Evolutionary conservation across 2,888 invertebrate genomes (phyloP), one percentile per base, ranked within the genome.

Genomic region (Toxonevra muliebris): DNA sequence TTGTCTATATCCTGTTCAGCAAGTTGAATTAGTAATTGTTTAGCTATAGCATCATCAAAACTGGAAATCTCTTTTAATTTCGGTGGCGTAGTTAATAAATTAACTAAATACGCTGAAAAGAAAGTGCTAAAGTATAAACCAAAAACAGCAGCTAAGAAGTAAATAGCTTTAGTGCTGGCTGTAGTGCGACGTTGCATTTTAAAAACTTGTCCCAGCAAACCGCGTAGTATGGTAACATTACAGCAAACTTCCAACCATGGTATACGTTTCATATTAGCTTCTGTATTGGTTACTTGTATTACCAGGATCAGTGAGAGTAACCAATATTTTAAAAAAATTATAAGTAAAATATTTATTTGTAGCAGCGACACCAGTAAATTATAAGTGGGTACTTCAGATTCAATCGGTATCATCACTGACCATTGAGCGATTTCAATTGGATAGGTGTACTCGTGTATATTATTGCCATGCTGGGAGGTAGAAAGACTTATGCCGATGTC

Each of bases 71-170:
- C 30, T 13, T 42, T 2, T n/a, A 54, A 30, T 8, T 54, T 52
- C 12, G 66, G 66, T 13, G 66, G 66, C 3, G 48, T 50, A 13
- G 66, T 66, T 17, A 66, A 17, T 54, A 60, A 61, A 17, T 60
- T 54, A 1, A 43, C 40, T 17, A 61, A 53, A 15, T 54, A 54
- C 17, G 66, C 54, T 1, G 53, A 54, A 30, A 54, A 66, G 4
- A 45, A 30, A 19, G 57, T 67, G 17, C 52, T 42, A 1, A 67
- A 11, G 3, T 42, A n/a, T 12, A 61, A 40, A 5, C 66, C 66
- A 0, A 55, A 10, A 1, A 42, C 2, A 5, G 62, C 42, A 12
- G 48, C 10, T 2, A 62, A 19, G 41, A 61, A 42, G 13, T 62
- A 67, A n/a, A 62, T 50, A 5, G 7, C 10, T 13, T 42, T 58